A percentile compares a stretch with the other conserved stretches of the same genome.
These are phyloP conservation scores for Drosophila quadrilineata DNA, from an alignment of 1,140 invertebrate species.

Conservation along the genomic window DNA sequence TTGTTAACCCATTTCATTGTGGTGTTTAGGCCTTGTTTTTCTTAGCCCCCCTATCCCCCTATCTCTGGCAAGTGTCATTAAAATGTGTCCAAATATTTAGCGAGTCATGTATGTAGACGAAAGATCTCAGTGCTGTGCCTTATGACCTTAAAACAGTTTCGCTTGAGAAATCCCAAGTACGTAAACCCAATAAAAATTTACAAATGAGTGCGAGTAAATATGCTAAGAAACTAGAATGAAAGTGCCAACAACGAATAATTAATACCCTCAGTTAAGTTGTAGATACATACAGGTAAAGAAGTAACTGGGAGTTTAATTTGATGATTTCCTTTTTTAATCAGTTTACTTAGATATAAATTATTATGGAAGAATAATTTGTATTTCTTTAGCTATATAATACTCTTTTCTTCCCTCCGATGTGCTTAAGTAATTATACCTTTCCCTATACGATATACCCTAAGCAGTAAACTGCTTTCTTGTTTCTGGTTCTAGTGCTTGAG, in stretches of 20 bases:
- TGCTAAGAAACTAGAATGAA: neutral
- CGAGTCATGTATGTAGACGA: conserved; percentile 39
- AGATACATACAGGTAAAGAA: neutral
- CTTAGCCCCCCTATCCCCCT: neutral
- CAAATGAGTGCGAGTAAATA: conserved; percentile 38
- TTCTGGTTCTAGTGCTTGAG: conserved; percentile 16
- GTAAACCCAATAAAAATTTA: conserved; percentile 31
- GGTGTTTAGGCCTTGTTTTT: neutral
- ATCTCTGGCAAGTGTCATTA: conserved; percentile 24
- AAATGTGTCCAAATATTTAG: conserved; percentile 49
- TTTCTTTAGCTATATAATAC: too few relatives aligned
- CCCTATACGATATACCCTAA: too few relatives aligned
- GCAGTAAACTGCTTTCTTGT: conserved; percentile 10
- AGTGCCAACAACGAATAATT: neutral
- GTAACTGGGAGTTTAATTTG: too few relatives aligned
- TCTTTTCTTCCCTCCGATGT: too few relatives aligned
- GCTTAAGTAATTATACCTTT: too few relatives aligned
- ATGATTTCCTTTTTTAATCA: too few relatives aligned
- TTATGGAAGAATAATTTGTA: too few relatives aligned
- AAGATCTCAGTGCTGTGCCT: too few relatives aligned
- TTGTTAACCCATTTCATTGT: conserved; percentile 59
- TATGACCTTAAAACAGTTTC: conserved; percentile 68
- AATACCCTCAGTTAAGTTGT: conserved; percentile 3
- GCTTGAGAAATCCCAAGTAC: conserved; percentile 62
- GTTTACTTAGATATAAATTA: too few relatives aligned